Base-by-base conservation (phyloP, 1,140 invertebrate species). In the Danaus melanippus region DNA sequence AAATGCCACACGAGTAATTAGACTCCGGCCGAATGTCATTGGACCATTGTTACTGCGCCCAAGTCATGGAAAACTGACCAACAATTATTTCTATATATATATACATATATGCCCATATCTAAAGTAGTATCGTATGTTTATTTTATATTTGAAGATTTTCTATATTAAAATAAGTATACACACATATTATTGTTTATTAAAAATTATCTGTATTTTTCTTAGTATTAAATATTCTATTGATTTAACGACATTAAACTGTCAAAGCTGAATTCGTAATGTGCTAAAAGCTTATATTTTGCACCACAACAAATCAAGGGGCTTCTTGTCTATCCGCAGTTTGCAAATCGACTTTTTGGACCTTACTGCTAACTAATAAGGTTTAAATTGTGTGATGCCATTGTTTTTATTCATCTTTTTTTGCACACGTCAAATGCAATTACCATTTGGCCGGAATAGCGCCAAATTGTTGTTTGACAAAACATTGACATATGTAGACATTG, bases 21-120 rank as follows among this genome's bases (percentile, higher is more conserved):
- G 69, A 60, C 66, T 43, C 67, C 72, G 69, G 74, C 74, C 71
- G 74, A 79, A 79, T 79, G 76, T 79, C 53, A 53, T 54, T 60
- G 67, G 62, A 62, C 12, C 21, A 17, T 47, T 15, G 17, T 3
- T 0, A n/a, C 42, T 50, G 21, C 4, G 54, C 45, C 41, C 21
- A 41, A 50, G 48, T 50, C 9, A 54, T 8, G 17, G 15, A 8
- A 46, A 48, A 42, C 8, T 9, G 10, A 21, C 21, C 6, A 32
- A 7, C 7, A 32, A 32, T 32, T 32, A 32, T 32, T 32, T 32
- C 0, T 32, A 32, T 32, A 32, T 32, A 32, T 5, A 32, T 15
- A 1, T 15, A n/a, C n/a, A n/a, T 32, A 32, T 32, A 32, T 32
- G 6, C 21, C 17, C 17, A 21, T 21, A 21, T 2, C 4, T 32